Evolutionary conservation across 1,140 invertebrate genomes (phyloP).

Genomic region (Delia radicum): DNA sequence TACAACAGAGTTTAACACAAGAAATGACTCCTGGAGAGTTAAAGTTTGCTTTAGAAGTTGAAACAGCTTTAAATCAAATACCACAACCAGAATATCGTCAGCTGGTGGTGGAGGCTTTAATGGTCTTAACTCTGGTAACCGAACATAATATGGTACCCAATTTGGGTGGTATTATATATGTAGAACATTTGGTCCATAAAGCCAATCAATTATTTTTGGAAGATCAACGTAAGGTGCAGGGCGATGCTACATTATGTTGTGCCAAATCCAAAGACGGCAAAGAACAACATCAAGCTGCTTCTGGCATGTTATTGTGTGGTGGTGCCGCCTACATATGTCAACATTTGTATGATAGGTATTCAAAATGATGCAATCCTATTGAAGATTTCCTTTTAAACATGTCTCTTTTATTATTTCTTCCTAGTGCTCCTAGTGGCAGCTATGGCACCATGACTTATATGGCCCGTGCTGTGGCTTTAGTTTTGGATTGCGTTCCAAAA

Average conservation of each 20-base stretch:
- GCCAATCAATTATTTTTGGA: conserved; percentile 94
- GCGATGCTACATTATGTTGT: conserved; percentile 90
- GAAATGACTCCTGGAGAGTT: conserved; percentile 99
- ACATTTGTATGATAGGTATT: conserved; percentile 88
- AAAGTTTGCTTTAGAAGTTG: conserved; percentile 97
- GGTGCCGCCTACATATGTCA: conserved; percentile 94
- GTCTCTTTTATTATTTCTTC: conserved; percentile 1
- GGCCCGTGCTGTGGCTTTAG: conserved; percentile 77
- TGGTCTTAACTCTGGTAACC: conserved; percentile 89
- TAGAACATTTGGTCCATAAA: conserved; percentile 90
- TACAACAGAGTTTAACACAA: conserved; percentile 87
- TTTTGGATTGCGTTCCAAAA: conserved; percentile 74
- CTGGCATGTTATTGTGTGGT: conserved; percentile 76
- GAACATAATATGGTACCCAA: conserved; percentile 80
- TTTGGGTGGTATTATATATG: conserved; percentile 81
- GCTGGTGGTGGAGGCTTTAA: conserved; percentile 94
- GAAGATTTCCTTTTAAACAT: not conserved
- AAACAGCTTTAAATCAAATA: conserved; percentile 95
- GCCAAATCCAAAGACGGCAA: conserved; percentile 69
- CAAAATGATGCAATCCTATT: not conserved
- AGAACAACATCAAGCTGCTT: conserved; percentile 61
- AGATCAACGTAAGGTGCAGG: conserved; percentile 84
- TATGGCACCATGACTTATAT: conserved; percentile 98
- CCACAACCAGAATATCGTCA: conserved; percentile 98
- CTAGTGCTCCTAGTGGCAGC: conserved; percentile 89